These are phyloP conservation scores for Mechanitis messenoides DNA, from an alignment of 2,888 invertebrate genomes.

Conservation along the genomic window DNA sequence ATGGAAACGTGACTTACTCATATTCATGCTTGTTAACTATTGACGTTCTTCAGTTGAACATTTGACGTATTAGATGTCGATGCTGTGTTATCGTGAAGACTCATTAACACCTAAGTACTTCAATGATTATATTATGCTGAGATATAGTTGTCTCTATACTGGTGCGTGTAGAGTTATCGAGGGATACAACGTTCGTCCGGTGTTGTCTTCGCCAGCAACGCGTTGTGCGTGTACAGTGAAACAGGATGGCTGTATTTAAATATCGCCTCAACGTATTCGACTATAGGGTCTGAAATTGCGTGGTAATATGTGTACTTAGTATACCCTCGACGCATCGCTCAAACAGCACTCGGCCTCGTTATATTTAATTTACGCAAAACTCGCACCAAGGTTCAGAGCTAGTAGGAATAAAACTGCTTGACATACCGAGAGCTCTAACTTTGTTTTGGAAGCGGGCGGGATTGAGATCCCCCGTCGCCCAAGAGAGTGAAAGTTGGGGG, in stretches of 20 bases:
- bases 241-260: slow-evolving; percentile 36
- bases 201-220: slow-evolving; percentile 70
- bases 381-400: slow-evolving; percentile 41
- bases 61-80: slow-evolving; percentile 29
- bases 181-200: slow-evolving; percentile 66
- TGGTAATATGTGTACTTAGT: slow-evolving; percentile 53
- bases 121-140: slow-evolving; percentile 19
- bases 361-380: slow-evolving; percentile 45
- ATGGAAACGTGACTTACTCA: slow-evolving; percentile 41
- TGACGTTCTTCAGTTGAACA: slow-evolving; percentile 35
- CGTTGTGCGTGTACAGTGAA: slow-evolving; percentile 51
- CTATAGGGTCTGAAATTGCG: slow-evolving; percentile 49
- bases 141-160: slow-evolving; percentile 24
- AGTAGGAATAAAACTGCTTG: slow-evolving; percentile 42
- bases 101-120: slow-evolving; percentile 22
- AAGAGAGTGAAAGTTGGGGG: slow-evolving; percentile 71
- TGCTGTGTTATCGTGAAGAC: slow-evolving; percentile 32
- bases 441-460: slow-evolving; percentile 49
- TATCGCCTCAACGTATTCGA: slow-evolving; percentile 43
- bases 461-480: slow-evolving; percentile 70
- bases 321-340: slow-evolving; percentile 66
- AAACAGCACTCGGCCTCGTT: slow-evolving; percentile 68
- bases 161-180: slow-evolving; percentile 48
- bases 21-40: slow-evolving; percentile 39
- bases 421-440: slow-evolving; percentile 41